phyloP scores from a whole-genome alignment of 2,797 vertebrate species.

The Vireo griseus region DNA sequence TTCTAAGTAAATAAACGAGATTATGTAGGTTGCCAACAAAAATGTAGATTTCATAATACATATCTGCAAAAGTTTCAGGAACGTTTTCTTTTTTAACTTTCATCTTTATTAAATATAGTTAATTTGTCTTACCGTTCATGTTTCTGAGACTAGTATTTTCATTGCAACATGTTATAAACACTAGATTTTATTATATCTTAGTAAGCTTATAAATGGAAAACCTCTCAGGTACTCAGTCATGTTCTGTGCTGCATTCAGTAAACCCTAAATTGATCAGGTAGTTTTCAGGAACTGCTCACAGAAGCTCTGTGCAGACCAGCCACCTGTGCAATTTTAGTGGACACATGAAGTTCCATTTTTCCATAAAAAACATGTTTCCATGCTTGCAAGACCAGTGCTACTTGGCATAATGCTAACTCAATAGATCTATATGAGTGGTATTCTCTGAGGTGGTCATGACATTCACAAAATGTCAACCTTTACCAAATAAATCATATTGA shows the following conservation, averaged over 20 bases:
- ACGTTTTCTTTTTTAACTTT: not conserved
- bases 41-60: not conserved
- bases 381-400: not conserved
- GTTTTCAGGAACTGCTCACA: not conserved
- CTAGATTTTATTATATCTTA: not conserved
- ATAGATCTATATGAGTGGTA: not conserved
- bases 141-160: not conserved
- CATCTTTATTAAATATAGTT: not conserved
- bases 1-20: not conserved
- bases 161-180: not conserved
- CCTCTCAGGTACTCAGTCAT: not conserved
- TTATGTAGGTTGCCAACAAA: not conserved
- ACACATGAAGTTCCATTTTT: not conserved
- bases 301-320: not conserved
- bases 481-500: not conserved
- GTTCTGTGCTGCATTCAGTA: not conserved
- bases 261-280: not conserved
- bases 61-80: not conserved
- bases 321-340: not conserved
- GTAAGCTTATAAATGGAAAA: not conserved
- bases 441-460: not conserved
- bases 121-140: not conserved
- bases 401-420: not conserved
- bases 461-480: conserved; percentile 20
- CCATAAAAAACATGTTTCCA: not conserved